Evolutionary conservation across 2,888 invertebrate species (phyloP).

Genomic region (Diadegma fenestrale): DNA sequence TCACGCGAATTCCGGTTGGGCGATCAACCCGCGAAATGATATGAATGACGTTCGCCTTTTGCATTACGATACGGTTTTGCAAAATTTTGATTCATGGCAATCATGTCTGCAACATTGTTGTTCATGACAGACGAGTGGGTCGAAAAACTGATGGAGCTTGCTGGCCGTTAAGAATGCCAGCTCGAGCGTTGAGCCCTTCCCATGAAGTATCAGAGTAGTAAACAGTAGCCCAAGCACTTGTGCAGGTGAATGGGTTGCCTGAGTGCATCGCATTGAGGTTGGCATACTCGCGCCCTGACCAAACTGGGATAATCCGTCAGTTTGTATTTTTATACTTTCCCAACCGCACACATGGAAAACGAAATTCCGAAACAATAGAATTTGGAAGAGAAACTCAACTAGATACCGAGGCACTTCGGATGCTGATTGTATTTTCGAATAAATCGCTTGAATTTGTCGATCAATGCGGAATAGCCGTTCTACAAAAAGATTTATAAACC

Average conservation of each 20-base stretch:
- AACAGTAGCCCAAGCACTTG: slow-evolving; percentile 75
- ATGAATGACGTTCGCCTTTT: background rate
- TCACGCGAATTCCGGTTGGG: background rate
- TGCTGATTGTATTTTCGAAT: background rate
- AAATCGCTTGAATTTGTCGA: background rate
- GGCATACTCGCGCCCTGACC: slow-evolving; percentile 68
- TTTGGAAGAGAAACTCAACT: background rate
- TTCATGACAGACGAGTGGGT: slow-evolving; percentile 15
- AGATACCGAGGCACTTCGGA: background rate
- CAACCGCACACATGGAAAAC: slow-evolving; percentile 42
- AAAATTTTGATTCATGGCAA: background rate
- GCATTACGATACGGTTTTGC: background rate
- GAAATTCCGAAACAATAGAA: background rate
- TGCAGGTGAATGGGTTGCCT: slow-evolving; percentile 74
- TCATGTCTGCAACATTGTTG: background rate
- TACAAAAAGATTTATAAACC: background rate
- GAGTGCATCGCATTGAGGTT: slow-evolving; percentile 65
- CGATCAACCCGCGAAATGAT: background rate
- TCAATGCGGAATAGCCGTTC: background rate
- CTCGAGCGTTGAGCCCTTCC: background rate
- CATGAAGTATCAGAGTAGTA: slow-evolving; percentile 66
- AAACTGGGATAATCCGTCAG: slow-evolving; percentile 63
- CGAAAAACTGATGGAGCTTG: slow-evolving; percentile 31
- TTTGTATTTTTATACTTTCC: slow-evolving; percentile 68
- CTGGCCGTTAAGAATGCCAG: slow-evolving; percentile 32